phyloP scores from a whole-genome alignment of 2,797 vertebrate species.

The Hemibagrus guttatus region DNA sequence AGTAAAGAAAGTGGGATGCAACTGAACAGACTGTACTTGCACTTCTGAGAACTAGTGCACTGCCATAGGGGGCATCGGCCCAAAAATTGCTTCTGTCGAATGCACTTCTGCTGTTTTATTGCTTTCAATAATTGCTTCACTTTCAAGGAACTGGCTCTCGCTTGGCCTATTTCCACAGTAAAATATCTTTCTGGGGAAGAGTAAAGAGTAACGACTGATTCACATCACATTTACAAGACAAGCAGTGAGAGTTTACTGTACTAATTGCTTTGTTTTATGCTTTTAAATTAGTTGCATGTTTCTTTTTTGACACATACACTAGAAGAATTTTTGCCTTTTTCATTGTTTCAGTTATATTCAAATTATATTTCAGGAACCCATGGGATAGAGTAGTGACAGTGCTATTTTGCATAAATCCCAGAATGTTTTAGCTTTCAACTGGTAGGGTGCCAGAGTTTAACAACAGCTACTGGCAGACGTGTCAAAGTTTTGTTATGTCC shows the following conservation, averaged over 20 bases:
- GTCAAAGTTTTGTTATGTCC: not conserved
- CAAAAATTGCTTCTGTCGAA: slow-evolving; percentile 75
- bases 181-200: slow-evolving; percentile 60
- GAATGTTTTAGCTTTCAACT: not conserved
- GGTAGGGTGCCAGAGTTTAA: not conserved
- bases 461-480: not conserved
- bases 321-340: not conserved
- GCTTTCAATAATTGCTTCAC: slow-evolving; percentile 78
- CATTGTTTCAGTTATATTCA: not conserved
- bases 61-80: slow-evolving; percentile 67
- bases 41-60: slow-evolving; percentile 65
- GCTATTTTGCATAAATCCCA: not conserved
- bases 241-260: slow-evolving; percentile 19
- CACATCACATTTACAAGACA: slow-evolving; percentile 44
- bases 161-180: slow-evolving; percentile 60
- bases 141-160: slow-evolving; percentile 69
- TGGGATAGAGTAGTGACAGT: not conserved
- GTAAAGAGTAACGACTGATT: slow-evolving; percentile 54
- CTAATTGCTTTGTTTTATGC: not conserved
- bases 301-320: not conserved
- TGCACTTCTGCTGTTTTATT: slow-evolving; percentile 74
- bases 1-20: slow-evolving; percentile 58
- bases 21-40: slow-evolving; percentile 59
- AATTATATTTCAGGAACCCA: not conserved
- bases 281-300: not conserved